A percentile compares a stretch with the other conserved stretches of the same genome.
phyloP scores from a whole-genome alignment of 2,888 invertebrate genomes.

The Calliphora vomitoria region DNA sequence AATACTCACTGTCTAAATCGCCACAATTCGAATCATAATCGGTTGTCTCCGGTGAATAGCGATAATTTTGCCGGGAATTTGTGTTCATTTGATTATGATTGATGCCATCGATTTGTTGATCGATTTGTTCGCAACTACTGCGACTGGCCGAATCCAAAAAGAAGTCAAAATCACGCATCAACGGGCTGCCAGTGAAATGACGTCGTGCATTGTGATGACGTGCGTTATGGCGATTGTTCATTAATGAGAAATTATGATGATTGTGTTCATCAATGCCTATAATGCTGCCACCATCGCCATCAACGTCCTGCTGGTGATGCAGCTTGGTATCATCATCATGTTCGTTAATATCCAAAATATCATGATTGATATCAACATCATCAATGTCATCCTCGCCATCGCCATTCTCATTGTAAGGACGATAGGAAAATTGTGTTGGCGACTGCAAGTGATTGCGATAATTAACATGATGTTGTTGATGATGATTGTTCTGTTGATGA shows the following conservation, averaged over 20 bases:
- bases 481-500: slow-evolving; percentile 67
- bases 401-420: slow-evolving; percentile 68
- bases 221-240: slow-evolving; percentile 72
- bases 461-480: slow-evolving; percentile 65
- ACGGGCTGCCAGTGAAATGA: slow-evolving; percentile 80
- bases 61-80: slow-evolving; percentile 87
- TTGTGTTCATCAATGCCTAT: slow-evolving; percentile 74
- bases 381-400: slow-evolving; percentile 64
- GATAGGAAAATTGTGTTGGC: slow-evolving; percentile 70
- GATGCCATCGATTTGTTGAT: slow-evolving; percentile 82
- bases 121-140: slow-evolving; percentile 84
- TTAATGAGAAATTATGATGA: slow-evolving; percentile 72
- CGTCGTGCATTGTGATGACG: slow-evolving; percentile 76
- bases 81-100: slow-evolving; percentile 84
- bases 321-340: slow-evolving; percentile 58
- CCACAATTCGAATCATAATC: slow-evolving; percentile 95
- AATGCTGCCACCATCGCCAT: slow-evolving; percentile 67
- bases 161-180: slow-evolving; percentile 84
- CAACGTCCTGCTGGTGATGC: slow-evolving; percentile 74
- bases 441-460: slow-evolving; percentile 72
- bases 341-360: slow-evolving; percentile 57
- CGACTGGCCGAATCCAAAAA: slow-evolving; percentile 84
- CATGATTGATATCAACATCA: slow-evolving; percentile 62
- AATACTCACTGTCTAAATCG: slow-evolving; percentile 93
- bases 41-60: slow-evolving; percentile 96